Base-by-base conservation (phyloP, 2,888 invertebrate genomes). In the Amiota minor region DNA sequence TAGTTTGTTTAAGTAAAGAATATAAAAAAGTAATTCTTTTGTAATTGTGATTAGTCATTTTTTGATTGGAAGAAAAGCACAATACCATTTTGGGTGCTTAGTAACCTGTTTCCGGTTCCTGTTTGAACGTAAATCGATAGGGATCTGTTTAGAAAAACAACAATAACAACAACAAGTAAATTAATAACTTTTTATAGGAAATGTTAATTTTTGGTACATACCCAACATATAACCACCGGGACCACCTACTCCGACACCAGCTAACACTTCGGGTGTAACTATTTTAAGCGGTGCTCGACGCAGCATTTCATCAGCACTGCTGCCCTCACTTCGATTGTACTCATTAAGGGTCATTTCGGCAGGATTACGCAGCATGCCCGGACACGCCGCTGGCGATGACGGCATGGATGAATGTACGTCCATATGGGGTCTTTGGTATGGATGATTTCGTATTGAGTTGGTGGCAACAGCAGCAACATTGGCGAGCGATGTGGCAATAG, bases 91-190 rank as follows among this genome's bases (percentile, higher is more conserved):
- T 11, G 12, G 14, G 23, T 55, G 45, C 56, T 62, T 78, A 90
- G 81, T 89, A 90, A 72, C 89, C 89, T 74, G 87, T 88, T 83
- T 90, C 90, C 53, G 90, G 90, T 79, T 90, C 90, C 79, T 90
- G 89, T 81, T 90, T 90, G 53, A 90, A 78, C 69, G 88, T 86
- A 85, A 89, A 85, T 69, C 89, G 88, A 82, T 89, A 89, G 56
- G 83, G 81, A 70, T 89, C 89, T 84, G 71, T 10, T 74, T 75
- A 65, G 23, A 59, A 18, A 1, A 9, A 53, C 2, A 53, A 53
- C n/a, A 53, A 12, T 46, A 69, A 56, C 20, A 56, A 56, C 18
- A 49, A 68, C 11, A 47, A 46, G 56, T 18, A n/a, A 56, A 23
- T 45, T 45, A 47, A 2, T 18, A n/a, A 35, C 16, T 46, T 0